Evolutionary conservation across 2,113 vertebrate genomes (phyloP).

Genomic region (Thermophis baileyi): DNA sequence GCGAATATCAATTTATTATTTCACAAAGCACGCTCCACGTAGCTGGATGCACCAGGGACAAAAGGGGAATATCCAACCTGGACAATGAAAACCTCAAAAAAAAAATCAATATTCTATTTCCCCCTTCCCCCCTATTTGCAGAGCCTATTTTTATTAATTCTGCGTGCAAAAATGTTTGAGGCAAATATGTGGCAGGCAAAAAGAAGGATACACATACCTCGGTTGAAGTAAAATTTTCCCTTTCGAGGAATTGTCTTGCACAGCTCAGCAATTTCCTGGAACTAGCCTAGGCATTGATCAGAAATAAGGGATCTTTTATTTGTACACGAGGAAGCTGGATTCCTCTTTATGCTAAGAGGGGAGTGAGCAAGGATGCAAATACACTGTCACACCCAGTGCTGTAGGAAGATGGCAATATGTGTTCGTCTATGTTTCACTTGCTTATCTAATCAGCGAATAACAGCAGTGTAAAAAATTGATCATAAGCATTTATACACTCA

Average conservation of each 20-base stretch:
- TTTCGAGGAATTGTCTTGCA: not conserved
- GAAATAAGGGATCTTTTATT: not conserved
- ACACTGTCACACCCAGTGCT: not conserved
- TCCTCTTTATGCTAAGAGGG: not conserved
- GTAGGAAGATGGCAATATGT: not conserved
- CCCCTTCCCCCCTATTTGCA: not conserved
- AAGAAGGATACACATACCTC: not conserved
- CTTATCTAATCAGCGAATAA: not conserved
- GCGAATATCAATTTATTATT: conserved; percentile 49
- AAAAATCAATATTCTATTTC: not conserved
- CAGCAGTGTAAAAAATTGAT: not conserved
- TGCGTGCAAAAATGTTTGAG: not conserved
- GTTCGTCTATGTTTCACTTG: not conserved
- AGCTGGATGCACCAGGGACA: not conserved
- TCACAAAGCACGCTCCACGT: conserved; percentile 27
- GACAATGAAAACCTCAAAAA: conserved; percentile 22
- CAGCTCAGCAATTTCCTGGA: not conserved
- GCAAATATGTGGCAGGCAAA: not conserved
- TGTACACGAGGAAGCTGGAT: not conserved
- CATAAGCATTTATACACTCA: not conserved
- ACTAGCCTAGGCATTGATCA: not conserved
- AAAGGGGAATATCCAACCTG: conserved; percentile 22
- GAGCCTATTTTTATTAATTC: not conserved
- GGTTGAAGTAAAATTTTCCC: not conserved
- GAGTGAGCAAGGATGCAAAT: not conserved